Percentiles rank a stretch among this genome's conserved stretches.
Conservation (phyloP, 2,888 invertebrate genomes). For the Embidobia sp. region DNA sequence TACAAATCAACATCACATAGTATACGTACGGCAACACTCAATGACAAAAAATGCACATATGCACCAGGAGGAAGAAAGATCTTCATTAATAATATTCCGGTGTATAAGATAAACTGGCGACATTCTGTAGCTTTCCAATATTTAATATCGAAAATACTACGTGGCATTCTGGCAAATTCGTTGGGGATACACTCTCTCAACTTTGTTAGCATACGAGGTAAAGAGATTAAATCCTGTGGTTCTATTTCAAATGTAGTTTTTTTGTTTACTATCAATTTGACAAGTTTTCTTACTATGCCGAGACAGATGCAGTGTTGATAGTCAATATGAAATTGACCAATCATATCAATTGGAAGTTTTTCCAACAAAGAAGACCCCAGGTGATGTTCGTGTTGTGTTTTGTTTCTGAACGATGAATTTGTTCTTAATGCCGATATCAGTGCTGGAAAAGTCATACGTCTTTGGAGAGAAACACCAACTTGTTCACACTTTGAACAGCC, state of each 20-base stretch:
- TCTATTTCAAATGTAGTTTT: too few relatives aligned
- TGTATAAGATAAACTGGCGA: conserved; percentile 8
- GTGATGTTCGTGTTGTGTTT: neutral
- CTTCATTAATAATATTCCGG: neutral
- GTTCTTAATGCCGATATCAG: neutral
- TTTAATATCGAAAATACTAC: conserved; percentile 14
- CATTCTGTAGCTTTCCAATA: conserved; percentile 18
- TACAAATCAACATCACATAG: conserved; percentile 6
- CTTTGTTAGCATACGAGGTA: neutral
- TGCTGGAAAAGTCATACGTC: neutral
- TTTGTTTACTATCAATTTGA: too few relatives aligned
- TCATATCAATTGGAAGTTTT: neutral
- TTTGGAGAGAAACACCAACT: neutral
- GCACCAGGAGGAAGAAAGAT: neutral
- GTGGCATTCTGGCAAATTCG: conserved; percentile 5
- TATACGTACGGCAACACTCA: conserved; percentile 8
- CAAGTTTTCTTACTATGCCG: neutral
- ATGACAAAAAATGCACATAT: conserved; percentile 1
- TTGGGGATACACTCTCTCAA: neutral
- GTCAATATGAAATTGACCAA: neutral
- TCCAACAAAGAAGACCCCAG: neutral
- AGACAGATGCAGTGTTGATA: conserved; percentile 3
- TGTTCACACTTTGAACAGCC: neutral
- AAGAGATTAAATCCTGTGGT: neutral
- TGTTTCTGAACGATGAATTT: neutral